These are phyloP conservation scores for Nasonia vitripennis DNA, from an alignment of 1,140 invertebrate species.

Conservation along the genomic window DNA sequence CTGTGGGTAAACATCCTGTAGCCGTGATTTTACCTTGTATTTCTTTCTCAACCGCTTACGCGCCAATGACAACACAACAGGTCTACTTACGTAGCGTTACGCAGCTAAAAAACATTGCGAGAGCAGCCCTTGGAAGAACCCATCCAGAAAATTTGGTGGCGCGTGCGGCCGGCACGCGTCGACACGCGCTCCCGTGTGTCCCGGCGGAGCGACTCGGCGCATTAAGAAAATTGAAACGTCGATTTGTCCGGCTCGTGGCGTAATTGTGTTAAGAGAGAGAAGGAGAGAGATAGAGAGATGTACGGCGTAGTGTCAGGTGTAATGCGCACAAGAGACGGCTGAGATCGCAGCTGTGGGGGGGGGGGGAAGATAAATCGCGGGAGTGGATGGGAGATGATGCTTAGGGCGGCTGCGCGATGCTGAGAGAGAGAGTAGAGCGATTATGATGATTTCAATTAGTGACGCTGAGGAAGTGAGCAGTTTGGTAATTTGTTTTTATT, in stretches of 20 bases:
- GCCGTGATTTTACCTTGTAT: background rate
- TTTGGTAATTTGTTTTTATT: background rate
- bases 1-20: background rate
- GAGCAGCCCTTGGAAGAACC: background rate
- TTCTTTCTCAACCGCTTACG: background rate
- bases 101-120: background rate
- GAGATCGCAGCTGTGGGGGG: constrained; percentile 50
- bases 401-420: background rate
- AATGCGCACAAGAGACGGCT: constrained; percentile 12
- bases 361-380: constrained; percentile 55
- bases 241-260: constrained; percentile 70
- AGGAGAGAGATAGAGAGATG: constrained; percentile 57
- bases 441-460: constrained; percentile 51
- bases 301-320: constrained; percentile 24
- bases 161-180: constrained; percentile 62
- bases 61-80: background rate
- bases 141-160: constrained; percentile 2
- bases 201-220: constrained; percentile 57
- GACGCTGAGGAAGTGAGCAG: no score
- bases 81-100: background rate
- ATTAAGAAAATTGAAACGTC: constrained; percentile 76
- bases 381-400: constrained; percentile 34
- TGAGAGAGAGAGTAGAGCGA: background rate
- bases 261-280: constrained; percentile 69
- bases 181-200: constrained; percentile 63